Evolutionary conservation across 2,113 vertebrate species (phyloP).

Genomic region (Steatornis caripensis): DNA sequence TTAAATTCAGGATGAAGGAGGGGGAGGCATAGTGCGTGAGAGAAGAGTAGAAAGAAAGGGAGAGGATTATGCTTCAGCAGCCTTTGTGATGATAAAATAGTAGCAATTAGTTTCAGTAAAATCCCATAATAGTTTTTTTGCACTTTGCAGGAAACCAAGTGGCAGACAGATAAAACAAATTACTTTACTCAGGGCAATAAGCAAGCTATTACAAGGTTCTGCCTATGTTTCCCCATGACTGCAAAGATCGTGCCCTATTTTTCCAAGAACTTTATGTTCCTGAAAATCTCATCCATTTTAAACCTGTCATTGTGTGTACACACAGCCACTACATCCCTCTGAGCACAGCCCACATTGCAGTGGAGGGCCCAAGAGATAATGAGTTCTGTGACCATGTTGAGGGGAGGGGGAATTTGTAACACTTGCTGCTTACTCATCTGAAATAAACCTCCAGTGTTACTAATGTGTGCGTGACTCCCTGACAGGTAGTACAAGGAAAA

Average conservation of each 20-base stretch:
- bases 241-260: slow-evolving; percentile 61
- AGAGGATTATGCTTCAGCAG: slow-evolving; percentile 67
- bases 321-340: neutral
- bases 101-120: slow-evolving; percentile 77
- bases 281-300: slow-evolving; percentile 23
- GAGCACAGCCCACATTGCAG: neutral
- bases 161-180: slow-evolving; percentile 77
- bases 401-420: neutral
- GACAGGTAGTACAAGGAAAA: neutral
- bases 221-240: slow-evolving; percentile 45
- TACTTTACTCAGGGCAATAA: slow-evolving; percentile 73
- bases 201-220: slow-evolving; percentile 67
- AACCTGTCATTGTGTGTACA: neutral
- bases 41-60: slow-evolving; percentile 2
- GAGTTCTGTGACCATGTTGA: neutral
- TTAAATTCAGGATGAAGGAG: slow-evolving; percentile 64
- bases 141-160: slow-evolving; percentile 69
- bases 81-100: slow-evolving; percentile 71
- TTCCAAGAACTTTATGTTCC: slow-evolving; percentile 59
- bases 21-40: neutral
- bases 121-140: slow-evolving; percentile 65
- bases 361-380: neutral
- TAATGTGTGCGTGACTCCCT: neutral
- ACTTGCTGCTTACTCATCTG: neutral
- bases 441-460: neutral